phyloP scores from a whole-genome alignment of 2,888 invertebrate genomes.

The Labia minor region DNA sequence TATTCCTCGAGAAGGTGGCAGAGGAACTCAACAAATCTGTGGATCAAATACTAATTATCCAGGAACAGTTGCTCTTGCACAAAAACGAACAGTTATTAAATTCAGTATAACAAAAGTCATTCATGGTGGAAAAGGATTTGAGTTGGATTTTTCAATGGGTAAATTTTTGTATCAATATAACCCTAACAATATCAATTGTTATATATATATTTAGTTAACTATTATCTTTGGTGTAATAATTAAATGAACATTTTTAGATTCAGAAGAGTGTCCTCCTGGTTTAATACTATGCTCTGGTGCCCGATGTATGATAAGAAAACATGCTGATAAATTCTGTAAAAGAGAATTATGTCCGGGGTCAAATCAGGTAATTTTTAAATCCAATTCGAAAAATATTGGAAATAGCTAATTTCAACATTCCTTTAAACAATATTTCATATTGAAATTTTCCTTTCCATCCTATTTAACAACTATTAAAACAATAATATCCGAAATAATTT shows the following conservation, averaged over 20 bases:
- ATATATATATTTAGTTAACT: background rate
- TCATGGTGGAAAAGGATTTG: slow-evolving; percentile 26
- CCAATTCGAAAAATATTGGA: no score
- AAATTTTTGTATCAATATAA: background rate
- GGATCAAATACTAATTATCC: slow-evolving; percentile 22
- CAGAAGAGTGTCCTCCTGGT: background rate
- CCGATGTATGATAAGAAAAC: background rate
- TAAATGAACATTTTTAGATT: background rate
- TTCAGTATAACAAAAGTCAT: slow-evolving; percentile 27
- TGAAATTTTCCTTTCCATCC: no score
- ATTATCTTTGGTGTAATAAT: no score
- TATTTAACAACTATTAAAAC: no score
- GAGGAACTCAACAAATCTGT: slow-evolving; percentile 24
- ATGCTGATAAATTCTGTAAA: background rate
- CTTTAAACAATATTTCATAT: background rate
- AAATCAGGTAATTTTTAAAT: background rate
- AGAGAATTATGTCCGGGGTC: background rate
- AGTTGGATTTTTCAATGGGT: slow-evolving; percentile 26
- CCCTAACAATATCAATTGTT: background rate
- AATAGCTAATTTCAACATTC: background rate
- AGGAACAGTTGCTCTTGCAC: slow-evolving; percentile 21
- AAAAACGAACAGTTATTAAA: slow-evolving; percentile 25
- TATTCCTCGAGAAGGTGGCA: slow-evolving; percentile 26
- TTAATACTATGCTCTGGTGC: background rate
- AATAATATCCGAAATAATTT: no score